Base-by-base conservation (phyloP, 2,888 invertebrate genomes). In the Leistus spinibarbis region DNA sequence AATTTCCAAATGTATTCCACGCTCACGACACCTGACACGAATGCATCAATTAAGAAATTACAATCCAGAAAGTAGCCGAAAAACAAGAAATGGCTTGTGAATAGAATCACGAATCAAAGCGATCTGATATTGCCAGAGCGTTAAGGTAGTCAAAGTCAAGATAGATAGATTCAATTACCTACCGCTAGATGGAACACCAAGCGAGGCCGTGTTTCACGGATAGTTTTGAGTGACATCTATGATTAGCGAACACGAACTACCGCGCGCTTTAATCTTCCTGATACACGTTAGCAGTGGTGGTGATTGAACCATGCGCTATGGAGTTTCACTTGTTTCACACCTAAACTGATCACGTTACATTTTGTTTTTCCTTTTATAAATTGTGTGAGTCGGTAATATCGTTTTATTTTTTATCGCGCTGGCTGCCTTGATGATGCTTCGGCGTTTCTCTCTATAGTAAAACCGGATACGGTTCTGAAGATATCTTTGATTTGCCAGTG, bases 161-260 rank as follows among this genome's bases (percentile, higher is more conserved):
- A 19, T 56, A 19, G 56, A 19, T 56, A 19, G 20, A 60, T 60
- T 60, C 60, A 60, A 60, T 60, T 60, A 60, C 60, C 22, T 13
- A 40, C 5, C 40, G 40, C 60, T 17, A 60, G 60, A 60, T 60
- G 19, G 60, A 60, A 60, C 19, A 60, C 60, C 60, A 19, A 20
- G 20, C 60, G 60, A 17, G 60, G 60, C 19, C 16, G 60, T 60
- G 17, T 60, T 60, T 60, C 64, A 64, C 71, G 54, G 54, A 54
- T 64, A 63, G 53, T 19, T 57, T 23, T 72, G 72, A 72, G 72
- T 72, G 72, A 72, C 72, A 72, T 72, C 72, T 66, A 57, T 66
- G 72, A 72, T 72, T 72, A 72, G 72, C 72, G 56, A 56, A 64
- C 67, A 67, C 40, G 54, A 67, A 67, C 54, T 67, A 53, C 54